Evolutionary conservation across 2,888 invertebrate species (phyloP).

Genomic region (Imbricaverruca yamaguchii): DNA sequence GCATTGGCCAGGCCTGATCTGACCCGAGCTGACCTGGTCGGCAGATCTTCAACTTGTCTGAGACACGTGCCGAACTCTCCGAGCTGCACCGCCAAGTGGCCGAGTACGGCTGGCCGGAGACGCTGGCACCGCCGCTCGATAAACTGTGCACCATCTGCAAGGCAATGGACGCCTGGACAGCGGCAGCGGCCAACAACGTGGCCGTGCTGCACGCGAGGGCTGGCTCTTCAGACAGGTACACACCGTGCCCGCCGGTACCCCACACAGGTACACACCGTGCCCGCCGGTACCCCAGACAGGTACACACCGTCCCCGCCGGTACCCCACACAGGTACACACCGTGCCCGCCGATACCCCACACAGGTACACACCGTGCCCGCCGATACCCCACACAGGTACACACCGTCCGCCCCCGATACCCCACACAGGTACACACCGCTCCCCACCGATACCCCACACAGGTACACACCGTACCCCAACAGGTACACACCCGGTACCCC

Average conservation of each 20-base stretch:
- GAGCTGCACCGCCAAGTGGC: conserved; percentile 57
- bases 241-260: not conserved
- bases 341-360: too few species aligned
- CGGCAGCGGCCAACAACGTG: conserved; percentile 71
- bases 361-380: too few species aligned
- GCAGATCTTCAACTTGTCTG: conserved; percentile 80
- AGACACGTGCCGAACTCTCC: conserved; percentile 54
- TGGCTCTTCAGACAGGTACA: conserved; percentile 31
- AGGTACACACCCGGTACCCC: too few species aligned
- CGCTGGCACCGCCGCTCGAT: conserved; percentile 80
- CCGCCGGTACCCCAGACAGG: too few species aligned
- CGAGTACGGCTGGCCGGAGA: conserved; percentile 77
- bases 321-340: too few species aligned
- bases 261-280: too few species aligned
- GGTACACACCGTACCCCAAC: too few species aligned
- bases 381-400: too few species aligned
- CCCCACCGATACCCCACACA: too few species aligned
- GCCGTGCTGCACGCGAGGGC: conserved; percentile 79
- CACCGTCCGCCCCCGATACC: too few species aligned
- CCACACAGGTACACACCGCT: too few species aligned
- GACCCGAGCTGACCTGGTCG: conserved; percentile 36
- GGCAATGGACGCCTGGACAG: conserved; percentile 85
- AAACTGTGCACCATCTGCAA: conserved; percentile 85
- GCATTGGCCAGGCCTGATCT: not conserved
- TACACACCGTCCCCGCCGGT: too few species aligned